Evolutionary conservation across 1,140 invertebrate species (phyloP), one percentile per base, ranked within the genome.

Genomic region (Eupristina koningsbergeri): DNA sequence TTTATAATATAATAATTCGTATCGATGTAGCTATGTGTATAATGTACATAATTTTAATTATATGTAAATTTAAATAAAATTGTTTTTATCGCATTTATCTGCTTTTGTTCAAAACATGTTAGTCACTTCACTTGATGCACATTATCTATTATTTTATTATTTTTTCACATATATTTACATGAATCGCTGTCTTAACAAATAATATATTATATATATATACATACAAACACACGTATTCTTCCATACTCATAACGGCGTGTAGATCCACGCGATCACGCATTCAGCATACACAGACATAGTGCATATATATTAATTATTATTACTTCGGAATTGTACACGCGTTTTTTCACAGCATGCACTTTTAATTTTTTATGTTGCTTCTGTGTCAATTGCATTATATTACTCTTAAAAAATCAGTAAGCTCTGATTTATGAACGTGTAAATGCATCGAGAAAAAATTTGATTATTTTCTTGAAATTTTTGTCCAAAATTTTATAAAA

Each of bases 1-100:
- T 92, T 92, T 91, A 91, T 92, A 88, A 91, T 87, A 91, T 89
- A 89, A 90, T 90, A 88, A 88, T 88, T 90, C 87, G 86, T 89
- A 88, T 88, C 86, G 85, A 87, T 86, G 86, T 89, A 86, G 87
- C 83, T 87, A 74, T 79, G 58, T 81, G 75, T 82, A 74, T 85
- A 86, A 86, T 81, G 86, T 85, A 86, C 88, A 86, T 88, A 85
- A 84, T 64, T 75, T 34, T 64, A 75, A 58, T 29, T 17, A 83
- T 80, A 85, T 88, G 83, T 87, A 87, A 85, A 87, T 82, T 84
- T 88, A 86, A 85, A 80, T 73, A 41, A 82, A 82, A 75, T 75
- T 31, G 15, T 47, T 26, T 81, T 81, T 36, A 64, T n/a, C 50
- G 47, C 69, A 73, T 58, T 39, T 45, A n/a, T n/a, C 29, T n/a